Evolutionary conservation across 2,888 invertebrate genomes (phyloP), one percentile per base, ranked within the genome.

Genomic region (Apocheima hispidaria): DNA sequence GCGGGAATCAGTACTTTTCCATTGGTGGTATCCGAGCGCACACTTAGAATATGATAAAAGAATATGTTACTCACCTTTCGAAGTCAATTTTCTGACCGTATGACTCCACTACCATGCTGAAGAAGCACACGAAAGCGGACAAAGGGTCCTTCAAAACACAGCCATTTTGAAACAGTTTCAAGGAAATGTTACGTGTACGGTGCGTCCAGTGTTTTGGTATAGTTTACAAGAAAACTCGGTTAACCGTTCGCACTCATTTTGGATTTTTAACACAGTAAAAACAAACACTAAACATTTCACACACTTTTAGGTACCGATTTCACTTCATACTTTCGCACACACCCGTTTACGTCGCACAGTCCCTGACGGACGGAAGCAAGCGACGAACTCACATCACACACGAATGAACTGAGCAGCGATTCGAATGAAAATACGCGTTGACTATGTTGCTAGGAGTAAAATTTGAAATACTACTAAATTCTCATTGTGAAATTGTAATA

Each of bases 101-200:
- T 87, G 93, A 94, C 93, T 92, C 94, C 93, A 94, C 93, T 94
- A 93, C 94, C 95, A 95, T 95, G 93, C 93, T 95, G 95, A 93
- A 94, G 92, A 93, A 93, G 93, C 84, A 86, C 79, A 90, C 87
- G 93, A 94, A 94, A 93, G 90, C 88, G 94, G 91, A 93, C 93
- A 94, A 94, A 94, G 94, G 92, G 93, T 93, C 94, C 93, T 93
- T 94, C 94, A 95, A 94, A 94, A 94, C 93, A 94, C 95, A 94
- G 95, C 95, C 95, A 95, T 95, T 94, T 95, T 95, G 95, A 93
- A 93, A 92, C 91, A 78, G 91, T 91, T 83, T 86, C 84, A 88
- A 63, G 77, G 86, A 68, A 91, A 90, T 90, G 92, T 91, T 92
- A 91, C 90, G 89, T 92, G 89, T 88, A 86, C 84, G 73, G 82